Conservation (phyloP, 2,797 vertebrate species). For the Acomys russatus region DNA sequence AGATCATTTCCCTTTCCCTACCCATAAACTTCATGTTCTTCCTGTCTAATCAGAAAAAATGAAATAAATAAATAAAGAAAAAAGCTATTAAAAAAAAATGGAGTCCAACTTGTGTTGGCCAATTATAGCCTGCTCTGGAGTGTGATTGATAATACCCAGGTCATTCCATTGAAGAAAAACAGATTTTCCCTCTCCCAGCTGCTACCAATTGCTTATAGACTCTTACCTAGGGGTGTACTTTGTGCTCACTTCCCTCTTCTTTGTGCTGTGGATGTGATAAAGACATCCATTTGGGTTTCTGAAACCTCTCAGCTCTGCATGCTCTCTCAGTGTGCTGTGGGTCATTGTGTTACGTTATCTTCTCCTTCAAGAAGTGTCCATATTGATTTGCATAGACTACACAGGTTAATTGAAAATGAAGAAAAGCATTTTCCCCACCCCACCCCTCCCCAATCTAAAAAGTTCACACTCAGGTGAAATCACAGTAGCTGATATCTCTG, state of each 20-base stretch:
- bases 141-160: not conserved
- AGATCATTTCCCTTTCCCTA: accelerated
- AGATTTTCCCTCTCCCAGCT: not conserved
- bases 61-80: not conserved
- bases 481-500: not conserved
- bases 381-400: not conserved
- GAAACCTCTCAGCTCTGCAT: not conserved
- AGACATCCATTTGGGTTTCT: not conserved
- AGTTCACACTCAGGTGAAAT: constrained; percentile 22
- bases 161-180: not conserved
- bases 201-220: not conserved
- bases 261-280: not conserved
- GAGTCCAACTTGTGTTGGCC: not conserved
- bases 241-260: not conserved
- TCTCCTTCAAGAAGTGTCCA: not conserved
- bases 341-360: not conserved
- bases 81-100: not conserved
- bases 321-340: not conserved
- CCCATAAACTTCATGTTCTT: not conserved
- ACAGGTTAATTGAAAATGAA: constrained; percentile 6
- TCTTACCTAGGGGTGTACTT: not conserved
- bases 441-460: not conserved
- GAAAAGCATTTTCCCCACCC: not conserved
- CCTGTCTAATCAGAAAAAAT: not conserved
- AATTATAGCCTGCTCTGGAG: not conserved